Base-by-base conservation (phyloP, 2,888 invertebrate genomes). In the Machimus rusticus region DNA sequence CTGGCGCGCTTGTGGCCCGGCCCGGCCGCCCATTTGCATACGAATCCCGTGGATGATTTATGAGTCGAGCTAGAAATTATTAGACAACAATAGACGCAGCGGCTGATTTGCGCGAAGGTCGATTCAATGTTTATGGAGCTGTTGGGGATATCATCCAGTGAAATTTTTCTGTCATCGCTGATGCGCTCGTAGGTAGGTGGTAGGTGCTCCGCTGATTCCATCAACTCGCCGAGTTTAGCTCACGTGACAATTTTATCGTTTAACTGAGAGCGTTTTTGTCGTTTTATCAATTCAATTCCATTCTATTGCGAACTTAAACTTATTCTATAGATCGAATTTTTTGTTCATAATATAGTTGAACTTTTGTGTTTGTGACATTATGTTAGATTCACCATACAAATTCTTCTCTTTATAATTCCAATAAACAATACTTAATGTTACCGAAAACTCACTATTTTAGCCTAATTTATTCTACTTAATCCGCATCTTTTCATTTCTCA, bases 41-140 rank as follows among this genome's bases (percentile, higher is more conserved):
- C 66, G 39, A 82, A 82, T 82, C 82, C 57, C 82, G 57, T 66
- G 57, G 82, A 82, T 82, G 55, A 82, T 82, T 82, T 57, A 57
- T 82, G 82, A 57, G 37, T 66, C 9, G 19, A 82, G 82, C 55
- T 82, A 39, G 57, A 82, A 82, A 57, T 85, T 85, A 85, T 85
- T 85, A 85, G 85, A 51, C 85, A 85, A 85, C 85, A 85, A 85
- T 85, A 85, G 82, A 84, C 12, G 74, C 85, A 31, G 43, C 31
- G 28, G 46, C 82, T 82, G 66, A 74, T 74, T 87, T 74, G 86
- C 57, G 55, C 46, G 79, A 77, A 87, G 85, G 85, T 85, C 84
- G 85, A 76, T 87, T 87, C 43, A 87, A 84, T 87, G 78, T 87
- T 86, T 76, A 81, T 81, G 46, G 34, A 74, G 14, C 39, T 87